These are phyloP conservation scores for Patella caerulea DNA, from an alignment of 2,888 invertebrate genomes.

Conservation along the genomic window DNA sequence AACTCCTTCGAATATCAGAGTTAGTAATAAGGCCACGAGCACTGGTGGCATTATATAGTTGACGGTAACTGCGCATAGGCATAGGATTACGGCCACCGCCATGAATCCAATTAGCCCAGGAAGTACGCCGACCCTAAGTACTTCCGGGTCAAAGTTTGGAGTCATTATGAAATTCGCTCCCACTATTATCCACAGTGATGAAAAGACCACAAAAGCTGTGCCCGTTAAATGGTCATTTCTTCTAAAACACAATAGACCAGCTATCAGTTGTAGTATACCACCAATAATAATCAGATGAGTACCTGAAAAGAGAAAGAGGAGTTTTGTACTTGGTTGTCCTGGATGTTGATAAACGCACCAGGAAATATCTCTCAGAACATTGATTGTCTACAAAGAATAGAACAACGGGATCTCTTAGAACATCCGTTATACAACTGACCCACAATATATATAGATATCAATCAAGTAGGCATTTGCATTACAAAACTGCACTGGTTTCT, in stretches of 20 bases:
- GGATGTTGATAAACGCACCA: not conserved
- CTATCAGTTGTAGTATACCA: slow-evolving; percentile 47
- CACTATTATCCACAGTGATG: slow-evolving; percentile 48
- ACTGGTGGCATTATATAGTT: slow-evolving; percentile 56
- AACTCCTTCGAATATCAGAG: slow-evolving; percentile 50
- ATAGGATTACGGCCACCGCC: slow-evolving; percentile 44
- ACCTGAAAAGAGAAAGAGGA: slow-evolving; percentile 31
- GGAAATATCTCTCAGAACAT: too few relatives aligned
- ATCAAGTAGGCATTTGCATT: too few relatives aligned
- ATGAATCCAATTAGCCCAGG: slow-evolving; percentile 49
- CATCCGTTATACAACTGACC: too few relatives aligned
- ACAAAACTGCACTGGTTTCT: too few relatives aligned
- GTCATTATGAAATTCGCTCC: slow-evolving; percentile 45
- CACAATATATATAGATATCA: too few relatives aligned
- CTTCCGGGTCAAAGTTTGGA: slow-evolving; percentile 23
- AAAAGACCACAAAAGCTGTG: slow-evolving; percentile 51
- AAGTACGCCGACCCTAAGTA: slow-evolving; percentile 38
- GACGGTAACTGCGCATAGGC: slow-evolving; percentile 48
- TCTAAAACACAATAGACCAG: slow-evolving; percentile 47
- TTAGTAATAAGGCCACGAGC: slow-evolving; percentile 45
- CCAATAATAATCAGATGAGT: slow-evolving; percentile 50
- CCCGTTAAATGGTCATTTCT: slow-evolving; percentile 53
- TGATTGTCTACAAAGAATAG: too few relatives aligned
- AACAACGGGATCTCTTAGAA: too few relatives aligned
- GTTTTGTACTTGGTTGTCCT: not conserved